Base-by-base conservation (phyloP, 2,888 invertebrate genomes). In the Orthonychiurus folsomi region DNA sequence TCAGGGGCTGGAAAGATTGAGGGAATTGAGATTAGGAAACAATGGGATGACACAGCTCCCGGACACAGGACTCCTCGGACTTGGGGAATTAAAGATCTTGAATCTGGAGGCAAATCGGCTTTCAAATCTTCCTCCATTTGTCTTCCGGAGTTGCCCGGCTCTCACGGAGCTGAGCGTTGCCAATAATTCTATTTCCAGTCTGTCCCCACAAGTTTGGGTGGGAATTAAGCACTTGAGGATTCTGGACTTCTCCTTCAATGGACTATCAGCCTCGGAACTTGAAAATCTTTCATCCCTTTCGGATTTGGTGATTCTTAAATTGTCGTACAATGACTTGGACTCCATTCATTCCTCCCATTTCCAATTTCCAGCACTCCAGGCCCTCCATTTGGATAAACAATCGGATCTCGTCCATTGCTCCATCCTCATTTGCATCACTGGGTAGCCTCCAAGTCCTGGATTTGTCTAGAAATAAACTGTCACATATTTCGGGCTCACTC, bases 381-480 rank as follows among this genome's bases (percentile, higher is more conserved):
- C 89, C 68, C 81, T 93, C 62, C 88, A 90, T 77, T 80, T 93
- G 73, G 84, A 87, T 74, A 90, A n/a, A 37, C 37, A 37, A 37
- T 37, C 9, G 9, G 37, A 37, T 37, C 15, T 5, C 5, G 15
- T 37, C 37, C 37, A 5, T 37, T 37, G 37, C 90, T 80, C 88
- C 89, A 74, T 88, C 89, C 75, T 87, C 92, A 55, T 93, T 94
- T 75, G 77, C 89, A 74, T 89, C 91, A 1, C 81, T 94, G 57
- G 89, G 91, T 79, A 92, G 93, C 78, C 80, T 94, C 72, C 90
- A 92, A 77, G 90, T 91, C 2, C 79, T 94, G 58, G 93, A 93
- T 76, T 79, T 94, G 69, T 89, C 93, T 48, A 88, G 91, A 77
- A 94, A 94, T 77, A 82, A 88, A 59, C 80, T 93, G 59, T 88